Conservation (phyloP, 2,797 vertebrate species). For the Carcharodon carcharias region DNA sequence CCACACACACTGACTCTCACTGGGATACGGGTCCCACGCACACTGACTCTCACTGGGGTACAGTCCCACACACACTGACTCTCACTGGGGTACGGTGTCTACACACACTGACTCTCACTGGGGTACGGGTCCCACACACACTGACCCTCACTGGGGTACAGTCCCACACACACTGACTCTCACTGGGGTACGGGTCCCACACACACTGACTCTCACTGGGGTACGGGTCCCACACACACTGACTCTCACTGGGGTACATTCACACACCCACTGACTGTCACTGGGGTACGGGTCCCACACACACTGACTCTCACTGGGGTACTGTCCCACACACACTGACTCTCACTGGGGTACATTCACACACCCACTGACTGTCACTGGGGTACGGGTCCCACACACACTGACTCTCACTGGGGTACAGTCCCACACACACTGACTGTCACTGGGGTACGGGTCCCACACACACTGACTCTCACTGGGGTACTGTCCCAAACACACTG, state of each 20-base stretch:
- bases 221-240: not conserved
- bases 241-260: no score
- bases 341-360: no score
- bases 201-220: not conserved
- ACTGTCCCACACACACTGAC: not conserved
- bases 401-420: no score
- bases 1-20: not conserved
- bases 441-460: not conserved
- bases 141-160: no score
- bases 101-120: not conserved
- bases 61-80: not conserved
- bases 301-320: not conserved
- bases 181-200: no score
- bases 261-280: not conserved
- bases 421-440: not conserved
- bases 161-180: no score
- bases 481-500: not conserved
- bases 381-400: no score
- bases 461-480: not conserved
- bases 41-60: not conserved
- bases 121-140: no score
- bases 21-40: not conserved
- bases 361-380: no score
- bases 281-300: not conserved
- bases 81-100: not conserved